These are phyloP conservation scores for Creontiades dilutus DNA, from an alignment of 2,888 invertebrate genomes.

Conservation along the genomic window DNA sequence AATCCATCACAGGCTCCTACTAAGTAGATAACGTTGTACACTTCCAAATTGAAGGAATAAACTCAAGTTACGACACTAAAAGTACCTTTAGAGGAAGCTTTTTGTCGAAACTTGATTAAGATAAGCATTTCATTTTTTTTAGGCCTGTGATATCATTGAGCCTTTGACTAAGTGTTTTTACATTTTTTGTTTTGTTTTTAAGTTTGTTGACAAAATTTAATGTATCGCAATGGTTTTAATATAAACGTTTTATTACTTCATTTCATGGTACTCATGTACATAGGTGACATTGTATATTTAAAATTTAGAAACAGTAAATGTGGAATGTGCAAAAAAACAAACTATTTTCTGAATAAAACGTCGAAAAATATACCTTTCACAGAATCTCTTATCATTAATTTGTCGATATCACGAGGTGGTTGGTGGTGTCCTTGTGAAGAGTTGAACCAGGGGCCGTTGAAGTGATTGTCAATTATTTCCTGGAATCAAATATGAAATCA, in stretches of 20 bases:
- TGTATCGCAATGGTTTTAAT: neutral
- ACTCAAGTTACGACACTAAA: too few species aligned
- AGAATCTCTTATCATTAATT: neutral
- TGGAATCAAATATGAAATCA: too few species aligned
- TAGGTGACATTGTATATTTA: constrained; percentile 33
- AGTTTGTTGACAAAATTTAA: neutral
- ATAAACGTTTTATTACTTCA: constrained; percentile 1
- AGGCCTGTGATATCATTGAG: constrained; percentile 30
- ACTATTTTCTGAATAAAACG: constrained; percentile 58
- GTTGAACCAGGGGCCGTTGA: too few species aligned
- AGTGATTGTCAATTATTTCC: too few species aligned
- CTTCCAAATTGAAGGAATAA: too few species aligned
- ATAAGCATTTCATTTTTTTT: neutral
- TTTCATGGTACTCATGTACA: constrained; percentile 5
- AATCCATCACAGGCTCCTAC: too few species aligned
- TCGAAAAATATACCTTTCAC: constrained; percentile 43
- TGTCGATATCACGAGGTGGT: too few species aligned
- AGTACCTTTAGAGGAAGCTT: too few species aligned
- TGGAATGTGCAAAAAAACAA: constrained; percentile 62
- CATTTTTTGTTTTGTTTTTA: neutral
- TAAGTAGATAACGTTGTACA: too few species aligned
- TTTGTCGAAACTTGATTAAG: too few species aligned
- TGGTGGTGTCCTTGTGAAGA: too few species aligned
- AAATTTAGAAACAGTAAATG: constrained; percentile 34
- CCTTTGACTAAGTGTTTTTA: neutral